phyloP scores from a whole-genome alignment of 2,113 vertebrate genomes.

The Salvelinus alpinus region DNA sequence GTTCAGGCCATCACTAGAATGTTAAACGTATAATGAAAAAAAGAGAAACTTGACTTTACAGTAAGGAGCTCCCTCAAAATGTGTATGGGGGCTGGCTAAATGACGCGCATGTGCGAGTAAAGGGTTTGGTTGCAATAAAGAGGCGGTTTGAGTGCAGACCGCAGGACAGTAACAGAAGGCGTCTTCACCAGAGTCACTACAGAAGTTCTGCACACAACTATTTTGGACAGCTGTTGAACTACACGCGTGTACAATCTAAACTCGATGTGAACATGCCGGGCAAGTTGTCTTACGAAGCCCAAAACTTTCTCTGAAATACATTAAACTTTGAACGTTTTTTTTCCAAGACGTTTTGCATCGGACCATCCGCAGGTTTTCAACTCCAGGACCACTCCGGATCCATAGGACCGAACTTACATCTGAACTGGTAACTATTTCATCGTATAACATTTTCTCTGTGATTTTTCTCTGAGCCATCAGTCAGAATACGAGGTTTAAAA shows the following conservation, averaged over 20 bases:
- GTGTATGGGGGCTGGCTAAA: slow-evolving; percentile 57
- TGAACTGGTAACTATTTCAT: slow-evolving; percentile 44
- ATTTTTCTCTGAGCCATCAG: not conserved
- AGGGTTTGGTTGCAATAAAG: slow-evolving; percentile 85
- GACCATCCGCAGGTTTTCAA: slow-evolving; percentile 30
- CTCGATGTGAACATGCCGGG: slow-evolving; percentile 47
- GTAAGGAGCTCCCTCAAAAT: slow-evolving; percentile 7
- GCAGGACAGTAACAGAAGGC: slow-evolving; percentile 74
- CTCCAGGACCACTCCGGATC: not conserved
- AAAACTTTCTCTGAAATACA: slow-evolving; percentile 28
- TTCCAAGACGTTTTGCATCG: slow-evolving; percentile 15
- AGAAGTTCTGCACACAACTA: slow-evolving; percentile 23
- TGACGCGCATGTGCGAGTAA: slow-evolving; percentile 69
- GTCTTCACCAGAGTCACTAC: slow-evolving; percentile 50
- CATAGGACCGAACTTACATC: slow-evolving; percentile 27
- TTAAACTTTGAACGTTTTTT: slow-evolving; percentile 11
- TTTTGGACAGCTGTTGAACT: slow-evolving; percentile 28
- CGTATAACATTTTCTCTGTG: not conserved
- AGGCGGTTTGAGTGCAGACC: slow-evolving; percentile 79
- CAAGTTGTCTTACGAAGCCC: slow-evolving; percentile 24
- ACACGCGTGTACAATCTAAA: not conserved
- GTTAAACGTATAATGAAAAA: not conserved
- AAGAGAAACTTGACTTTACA: slow-evolving; percentile 36
- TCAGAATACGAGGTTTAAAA: not conserved
- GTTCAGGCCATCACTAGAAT: too few species aligned